These are phyloP conservation scores for Aurelia coerulea DNA, from an alignment of 30 jellyfish, hydroid and myxozoan species.

Conservation along the genomic window DNA sequence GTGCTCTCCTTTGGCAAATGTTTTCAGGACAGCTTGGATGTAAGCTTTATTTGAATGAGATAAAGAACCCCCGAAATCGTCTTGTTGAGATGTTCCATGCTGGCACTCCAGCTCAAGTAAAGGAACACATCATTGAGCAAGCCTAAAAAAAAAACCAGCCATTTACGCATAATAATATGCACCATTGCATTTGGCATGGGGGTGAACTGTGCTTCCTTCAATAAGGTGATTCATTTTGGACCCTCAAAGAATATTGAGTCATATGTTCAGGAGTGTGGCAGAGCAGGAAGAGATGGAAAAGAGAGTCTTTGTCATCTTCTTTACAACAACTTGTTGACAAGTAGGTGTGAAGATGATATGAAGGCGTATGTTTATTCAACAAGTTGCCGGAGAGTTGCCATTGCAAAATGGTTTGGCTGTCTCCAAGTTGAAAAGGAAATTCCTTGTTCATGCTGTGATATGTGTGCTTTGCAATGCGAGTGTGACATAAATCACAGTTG, in stretches of 20 bases:
- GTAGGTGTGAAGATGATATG: conserved; percentile 39
- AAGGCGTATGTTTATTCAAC: conserved; percentile 15
- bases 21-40: conserved; percentile 49
- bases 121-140: conserved; percentile 8
- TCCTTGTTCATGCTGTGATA: conserved; percentile 48
- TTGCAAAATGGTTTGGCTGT: no score
- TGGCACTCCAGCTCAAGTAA: conserved; percentile 38
- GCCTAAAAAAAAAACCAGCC: conserved; percentile 1
- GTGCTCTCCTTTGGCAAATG: conserved; percentile 66
- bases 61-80: conserved; percentile 56
- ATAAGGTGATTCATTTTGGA: conserved; percentile 42
- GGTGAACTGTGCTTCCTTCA: conserved; percentile 32
- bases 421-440: conserved; percentile 37
- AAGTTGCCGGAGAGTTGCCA: no score
- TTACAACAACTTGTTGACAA: conserved; percentile 22
- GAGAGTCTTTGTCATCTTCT: conserved; percentile 28
- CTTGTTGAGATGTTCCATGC: conserved; percentile 65
- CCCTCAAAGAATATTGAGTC: conserved; percentile 32
- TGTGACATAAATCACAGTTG: conserved; percentile 39
- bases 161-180: conserved; percentile 10
- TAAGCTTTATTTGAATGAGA: conserved; percentile 35
- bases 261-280: no score
- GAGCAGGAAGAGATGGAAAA: conserved; percentile 33
- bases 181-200: conserved; percentile 56
- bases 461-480: conserved; percentile 40